Conservation (phyloP, 1,140 invertebrate species). For the Phymorhynchus buccinoides region DNA sequence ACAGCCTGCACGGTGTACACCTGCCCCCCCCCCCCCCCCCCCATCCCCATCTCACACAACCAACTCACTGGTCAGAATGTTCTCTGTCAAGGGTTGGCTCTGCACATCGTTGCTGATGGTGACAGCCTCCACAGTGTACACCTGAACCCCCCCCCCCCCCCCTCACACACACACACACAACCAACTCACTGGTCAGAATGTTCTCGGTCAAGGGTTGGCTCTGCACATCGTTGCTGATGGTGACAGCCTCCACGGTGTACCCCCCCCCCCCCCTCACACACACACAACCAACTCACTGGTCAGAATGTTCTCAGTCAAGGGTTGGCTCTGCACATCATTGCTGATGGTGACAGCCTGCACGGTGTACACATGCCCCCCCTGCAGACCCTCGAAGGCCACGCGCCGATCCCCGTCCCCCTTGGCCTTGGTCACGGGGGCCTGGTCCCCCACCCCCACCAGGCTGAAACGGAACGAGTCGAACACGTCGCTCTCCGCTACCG, state of each 20-base stretch:
- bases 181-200: conserved; percentile 50
- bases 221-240: conserved; percentile 52
- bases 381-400: conserved; percentile 54
- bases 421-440: conserved; percentile 42
- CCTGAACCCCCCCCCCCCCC: conserved; percentile 51
- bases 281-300: conserved; percentile 58
- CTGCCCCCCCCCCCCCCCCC: no score
- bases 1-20: conserved; percentile 55
- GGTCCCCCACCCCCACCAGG: conserved; percentile 23
- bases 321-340: conserved; percentile 52
- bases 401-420: conserved; percentile 44
- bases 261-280: conserved; percentile 22
- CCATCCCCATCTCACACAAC: no score
- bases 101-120: conserved; percentile 53
- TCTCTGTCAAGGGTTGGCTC: conserved; percentile 50
- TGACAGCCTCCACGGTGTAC: conserved; percentile 53
- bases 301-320: conserved; percentile 43
- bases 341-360: conserved; percentile 57
- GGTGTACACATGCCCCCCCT: conserved; percentile 55
- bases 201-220: conserved; percentile 50
- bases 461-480: conserved; percentile 61
- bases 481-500: conserved; percentile 41
- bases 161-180: no score
- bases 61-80: conserved; percentile 55
- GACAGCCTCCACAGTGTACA: conserved; percentile 55